Conservation (phyloP, 2,113 vertebrate species). For the Emydura subglobosa region DNA sequence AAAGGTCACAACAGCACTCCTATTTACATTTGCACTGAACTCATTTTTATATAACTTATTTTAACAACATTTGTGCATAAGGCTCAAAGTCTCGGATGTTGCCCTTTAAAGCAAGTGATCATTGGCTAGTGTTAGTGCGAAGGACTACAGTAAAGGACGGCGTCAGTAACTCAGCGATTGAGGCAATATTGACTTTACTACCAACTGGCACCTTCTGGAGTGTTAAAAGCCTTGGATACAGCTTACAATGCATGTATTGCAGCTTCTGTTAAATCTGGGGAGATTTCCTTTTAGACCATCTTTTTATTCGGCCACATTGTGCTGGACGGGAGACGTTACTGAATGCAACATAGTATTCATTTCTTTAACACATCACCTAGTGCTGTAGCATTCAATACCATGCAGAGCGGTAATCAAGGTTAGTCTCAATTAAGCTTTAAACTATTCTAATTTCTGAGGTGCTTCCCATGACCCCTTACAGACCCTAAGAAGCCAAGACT, state of each 20-base stretch:
- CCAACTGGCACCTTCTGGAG: conserved; percentile 33
- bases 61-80: neutral
- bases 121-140: neutral
- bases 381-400: conserved; percentile 60
- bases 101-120: neutral
- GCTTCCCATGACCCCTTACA: neutral
- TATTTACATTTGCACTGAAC: neutral
- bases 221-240: conserved; percentile 62
- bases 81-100: neutral
- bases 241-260: conserved; percentile 38
- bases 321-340: conserved; percentile 58
- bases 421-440: conserved; percentile 72
- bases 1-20: neutral
- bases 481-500: neutral
- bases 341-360: conserved; percentile 64
- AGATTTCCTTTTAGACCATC: conserved; percentile 49
- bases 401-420: conserved; percentile 62
- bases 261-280: conserved; percentile 58
- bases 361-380: conserved; percentile 58
- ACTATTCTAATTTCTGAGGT: conserved; percentile 65
- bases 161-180: neutral
- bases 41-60: neutral
- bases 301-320: conserved; percentile 33
- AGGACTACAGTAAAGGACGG: neutral
- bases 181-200: conserved; percentile 24